Evolutionary conservation across 2,113 vertebrate genomes (phyloP), one percentile per base, ranked within the genome.

Genomic region (Mirza zaza): DNA sequence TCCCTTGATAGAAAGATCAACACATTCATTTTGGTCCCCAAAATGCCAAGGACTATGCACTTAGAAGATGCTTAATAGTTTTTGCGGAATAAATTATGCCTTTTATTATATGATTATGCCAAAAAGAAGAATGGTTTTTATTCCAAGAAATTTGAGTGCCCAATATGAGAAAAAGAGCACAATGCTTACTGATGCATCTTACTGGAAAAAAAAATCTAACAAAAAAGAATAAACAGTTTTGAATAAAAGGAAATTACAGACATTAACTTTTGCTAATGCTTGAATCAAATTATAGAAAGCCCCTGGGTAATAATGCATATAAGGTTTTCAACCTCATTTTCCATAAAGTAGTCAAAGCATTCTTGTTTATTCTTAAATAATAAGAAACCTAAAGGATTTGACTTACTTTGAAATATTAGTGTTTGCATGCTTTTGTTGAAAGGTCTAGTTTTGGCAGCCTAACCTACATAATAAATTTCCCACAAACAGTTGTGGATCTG

Each of bases 321-420:
- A 65, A 95, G 21, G 11, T 70, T 87, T 93, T 81, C n/a, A 90
- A 57, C 18, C n/a, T 96, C 36, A 94, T 88, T 97, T 98, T 96
- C 75, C 48, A 83, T 76, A 48, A 93, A 73, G 20, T 20, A 29
- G 6, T 90, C 67, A 92, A 92, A 79, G 8, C 8, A 84, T 79
- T 95, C 21, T 52, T 90, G 10, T 75, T 96, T 92, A 90, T 71
- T 90, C 27, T 81, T 90, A 90, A 96, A 79, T 85, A 87, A 68
- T 75, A 80, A 87, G 92, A 96, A 95, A 80, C 0, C 17, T 81
- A 94, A 97, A 96, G n/a, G 50, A 97, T 68, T 59, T 88, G n/a
- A n/a, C 57, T 96, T 86, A 21, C 81, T 95, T 90, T 88, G 84
- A 96, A 94, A 93, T n/a, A 84, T 57, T 27, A 57, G 81, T 9